phyloP scores from a whole-genome alignment of 2,888 invertebrate species.

The Pyrocoelia pectoralis region DNA sequence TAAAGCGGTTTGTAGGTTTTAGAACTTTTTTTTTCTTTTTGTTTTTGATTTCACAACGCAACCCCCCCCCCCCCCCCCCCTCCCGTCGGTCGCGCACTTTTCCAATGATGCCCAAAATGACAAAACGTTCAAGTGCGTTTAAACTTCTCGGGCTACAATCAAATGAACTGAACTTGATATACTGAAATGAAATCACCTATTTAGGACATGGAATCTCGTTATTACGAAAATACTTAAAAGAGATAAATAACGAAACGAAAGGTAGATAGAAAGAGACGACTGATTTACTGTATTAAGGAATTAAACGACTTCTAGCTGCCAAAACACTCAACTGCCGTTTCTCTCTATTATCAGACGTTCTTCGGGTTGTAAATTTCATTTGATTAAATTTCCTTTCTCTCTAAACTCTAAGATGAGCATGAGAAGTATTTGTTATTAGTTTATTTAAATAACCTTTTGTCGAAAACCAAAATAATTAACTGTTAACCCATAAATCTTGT shows the following conservation, averaged over 20 bases:
- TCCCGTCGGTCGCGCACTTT: too few relatives aligned
- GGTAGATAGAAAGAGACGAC: slow-evolving; percentile 33
- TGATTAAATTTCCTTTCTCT: slow-evolving; percentile 36
- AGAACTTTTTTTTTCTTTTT: slow-evolving; percentile 31
- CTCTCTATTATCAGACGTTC: slow-evolving; percentile 37
- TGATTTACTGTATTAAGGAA: slow-evolving; percentile 37
- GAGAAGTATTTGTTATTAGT: slow-evolving; percentile 33
- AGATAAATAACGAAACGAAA: slow-evolving; percentile 36
- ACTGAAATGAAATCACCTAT: slow-evolving; percentile 36
- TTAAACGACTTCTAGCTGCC: slow-evolving; percentile 37
- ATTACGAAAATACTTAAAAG: slow-evolving; percentile 33
- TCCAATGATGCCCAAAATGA: too few relatives aligned
- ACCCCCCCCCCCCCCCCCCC: too few relatives aligned
- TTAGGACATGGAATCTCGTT: slow-evolving; percentile 28
- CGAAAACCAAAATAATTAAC: neutral
- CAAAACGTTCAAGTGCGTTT: too few relatives aligned
- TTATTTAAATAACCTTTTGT: slow-evolving; percentile 15
- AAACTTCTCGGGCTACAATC: slow-evolving; percentile 32
- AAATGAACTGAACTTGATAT: slow-evolving; percentile 37
- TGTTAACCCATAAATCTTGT: neutral
- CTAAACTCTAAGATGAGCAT: slow-evolving; percentile 28
- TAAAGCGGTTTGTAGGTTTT: slow-evolving; percentile 28
- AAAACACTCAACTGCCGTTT: slow-evolving; percentile 36
- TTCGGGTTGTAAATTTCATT: slow-evolving; percentile 37
- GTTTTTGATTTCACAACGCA: slow-evolving; percentile 22